These are phyloP conservation scores for Morone chrysops DNA, from an alignment of 2,113 vertebrate species.

Conservation along the genomic window DNA sequence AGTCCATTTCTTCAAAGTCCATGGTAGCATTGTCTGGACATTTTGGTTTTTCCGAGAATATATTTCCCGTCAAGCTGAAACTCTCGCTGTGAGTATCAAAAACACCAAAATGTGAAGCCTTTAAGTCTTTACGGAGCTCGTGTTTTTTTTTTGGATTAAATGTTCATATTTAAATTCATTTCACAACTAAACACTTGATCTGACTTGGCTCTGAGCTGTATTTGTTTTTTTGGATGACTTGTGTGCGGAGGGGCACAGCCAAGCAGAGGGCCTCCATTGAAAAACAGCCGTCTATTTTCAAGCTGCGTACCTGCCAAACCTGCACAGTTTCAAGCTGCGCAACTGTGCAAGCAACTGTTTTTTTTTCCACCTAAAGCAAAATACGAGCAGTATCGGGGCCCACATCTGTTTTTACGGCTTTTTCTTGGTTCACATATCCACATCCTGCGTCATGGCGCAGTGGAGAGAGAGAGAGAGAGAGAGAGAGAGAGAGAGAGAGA, in stretches of 20 bases:
- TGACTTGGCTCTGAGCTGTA: conserved; percentile 19
- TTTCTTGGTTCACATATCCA: conserved; percentile 61
- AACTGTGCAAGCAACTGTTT: conserved; percentile 41
- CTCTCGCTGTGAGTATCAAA: neutral
- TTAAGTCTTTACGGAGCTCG: neutral
- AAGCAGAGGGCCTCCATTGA: conserved; percentile 63
- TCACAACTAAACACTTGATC: conserved; percentile 28
- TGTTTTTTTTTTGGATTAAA: conserved; percentile 26
- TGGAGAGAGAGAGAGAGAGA: neutral
- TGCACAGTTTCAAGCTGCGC: conserved; percentile 70
- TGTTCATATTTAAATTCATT: conserved; percentile 28
- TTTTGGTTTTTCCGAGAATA: conserved; percentile 22
- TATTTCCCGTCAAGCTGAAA: conserved; percentile 7
- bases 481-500: conserved; percentile 11
- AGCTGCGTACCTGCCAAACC: conserved; percentile 80
- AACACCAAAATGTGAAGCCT: conserved; percentile 15
- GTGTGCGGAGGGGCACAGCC: conserved; percentile 48
- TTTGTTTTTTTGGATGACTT: conserved; percentile 13
- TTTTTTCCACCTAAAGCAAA: conserved; percentile 65
- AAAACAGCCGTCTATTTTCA: conserved; percentile 72
- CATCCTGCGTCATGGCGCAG: conserved; percentile 67
- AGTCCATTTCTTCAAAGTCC: conserved; percentile 12
- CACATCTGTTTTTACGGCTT: conserved; percentile 73
- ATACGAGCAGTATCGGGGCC: conserved; percentile 43
- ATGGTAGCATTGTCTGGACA: conserved; percentile 16